These are phyloP conservation scores for Thereva unica DNA, from an alignment of 2,888 invertebrate species.

Conservation along the genomic window DNA sequence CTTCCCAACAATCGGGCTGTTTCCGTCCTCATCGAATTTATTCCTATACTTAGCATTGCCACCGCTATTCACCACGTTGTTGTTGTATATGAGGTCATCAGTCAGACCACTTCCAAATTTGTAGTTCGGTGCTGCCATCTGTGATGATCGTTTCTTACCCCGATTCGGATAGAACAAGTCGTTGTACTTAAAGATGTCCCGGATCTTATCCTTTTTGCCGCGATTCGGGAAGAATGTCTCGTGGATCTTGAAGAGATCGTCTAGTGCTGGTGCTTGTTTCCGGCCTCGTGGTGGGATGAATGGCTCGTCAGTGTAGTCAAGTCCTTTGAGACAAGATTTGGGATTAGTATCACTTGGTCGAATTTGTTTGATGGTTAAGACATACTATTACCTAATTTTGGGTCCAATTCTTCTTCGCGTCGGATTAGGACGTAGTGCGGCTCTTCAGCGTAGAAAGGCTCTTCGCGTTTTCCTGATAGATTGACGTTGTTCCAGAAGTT, in stretches of 20 bases:
- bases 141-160: constrained; percentile 48
- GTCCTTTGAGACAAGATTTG: neutral
- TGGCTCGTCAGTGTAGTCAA: constrained; percentile 43
- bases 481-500: constrained; percentile 53
- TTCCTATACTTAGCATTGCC: too few species aligned
- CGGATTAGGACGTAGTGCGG: constrained; percentile 53
- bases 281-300: constrained; percentile 57
- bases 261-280: constrained; percentile 51
- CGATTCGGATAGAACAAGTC: constrained; percentile 57
- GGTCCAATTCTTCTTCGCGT: constrained; percentile 44
- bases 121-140: neutral
- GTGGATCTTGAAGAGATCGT: constrained; percentile 49
- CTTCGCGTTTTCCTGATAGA: constrained; percentile 53
- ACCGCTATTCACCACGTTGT: too few species aligned
- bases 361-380: neutral
- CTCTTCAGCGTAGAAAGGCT: constrained; percentile 54
- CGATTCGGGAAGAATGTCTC: constrained; percentile 57
- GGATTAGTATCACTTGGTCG: neutral
- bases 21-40: too few species aligned
- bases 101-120: neutral
- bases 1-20: too few species aligned
- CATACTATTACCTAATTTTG: constrained; percentile 26
- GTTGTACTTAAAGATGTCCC: constrained; percentile 56
- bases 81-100: neutral
- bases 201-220: constrained; percentile 55